Percentiles rank a stretch among this genome's conserved stretches.
phyloP scores from a whole-genome alignment of 1,140 invertebrate genomes.

The Pantala flavescens region DNA sequence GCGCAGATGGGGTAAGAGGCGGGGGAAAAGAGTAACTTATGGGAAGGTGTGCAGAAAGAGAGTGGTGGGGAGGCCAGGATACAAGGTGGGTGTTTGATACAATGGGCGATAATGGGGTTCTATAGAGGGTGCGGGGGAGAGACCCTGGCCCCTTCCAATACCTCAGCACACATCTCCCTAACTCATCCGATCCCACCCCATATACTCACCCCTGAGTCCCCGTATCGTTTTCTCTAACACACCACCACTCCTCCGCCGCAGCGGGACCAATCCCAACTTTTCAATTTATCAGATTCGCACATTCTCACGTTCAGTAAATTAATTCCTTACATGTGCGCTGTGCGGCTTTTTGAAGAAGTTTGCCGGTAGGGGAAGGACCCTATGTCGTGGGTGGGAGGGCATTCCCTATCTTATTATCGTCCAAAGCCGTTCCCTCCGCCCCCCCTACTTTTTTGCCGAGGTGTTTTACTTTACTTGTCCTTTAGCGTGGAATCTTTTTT shows the following conservation, averaged over 20 bases:
- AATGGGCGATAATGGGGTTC: neutral
- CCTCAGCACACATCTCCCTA: neutral
- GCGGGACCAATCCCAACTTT: conserved; percentile 12
- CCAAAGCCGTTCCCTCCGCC: too few relatives aligned
- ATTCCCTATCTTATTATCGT: too few relatives aligned
- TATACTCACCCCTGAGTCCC: neutral
- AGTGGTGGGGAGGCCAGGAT: neutral
- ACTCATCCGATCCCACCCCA: neutral
- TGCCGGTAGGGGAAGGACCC: neutral
- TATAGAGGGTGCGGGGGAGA: neutral
- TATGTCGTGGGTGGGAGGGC: neutral
- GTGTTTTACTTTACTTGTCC: too few relatives aligned
- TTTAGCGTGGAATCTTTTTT: too few relatives aligned
- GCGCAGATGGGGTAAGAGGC: neutral
- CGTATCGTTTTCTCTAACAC: neutral
- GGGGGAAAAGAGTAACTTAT: conserved; percentile 1
- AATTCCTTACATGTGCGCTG: conserved; percentile 16
- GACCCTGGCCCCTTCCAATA: neutral
- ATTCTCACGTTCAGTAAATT: conserved; percentile 17
- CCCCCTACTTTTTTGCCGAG: too few relatives aligned
- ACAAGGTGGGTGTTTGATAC: neutral
- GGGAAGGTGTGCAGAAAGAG: neutral
- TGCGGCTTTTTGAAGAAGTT: neutral
- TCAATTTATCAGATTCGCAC: conserved; percentile 17
- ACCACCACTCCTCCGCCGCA: neutral